These are phyloP conservation scores for Oxyura jamaicensis DNA, from an alignment of 2,113 vertebrate genomes.

Conservation along the genomic window DNA sequence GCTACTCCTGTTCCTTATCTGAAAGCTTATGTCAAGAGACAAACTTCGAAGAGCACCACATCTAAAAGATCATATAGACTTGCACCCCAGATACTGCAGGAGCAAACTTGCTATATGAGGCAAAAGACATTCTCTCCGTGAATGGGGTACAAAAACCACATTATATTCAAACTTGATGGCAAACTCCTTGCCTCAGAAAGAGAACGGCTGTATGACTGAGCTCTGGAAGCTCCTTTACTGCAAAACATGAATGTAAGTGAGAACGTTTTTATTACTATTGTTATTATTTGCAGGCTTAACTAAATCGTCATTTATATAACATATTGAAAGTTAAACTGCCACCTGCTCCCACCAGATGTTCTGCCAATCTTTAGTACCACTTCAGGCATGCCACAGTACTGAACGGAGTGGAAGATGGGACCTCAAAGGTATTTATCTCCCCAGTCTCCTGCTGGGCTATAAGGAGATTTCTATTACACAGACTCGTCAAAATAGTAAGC, in stretches of 20 bases:
- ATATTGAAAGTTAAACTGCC: constrained; percentile 69
- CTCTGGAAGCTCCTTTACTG: not conserved
- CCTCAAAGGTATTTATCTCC: constrained; percentile 13
- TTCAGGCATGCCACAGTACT: not conserved
- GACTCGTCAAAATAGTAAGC: not conserved
- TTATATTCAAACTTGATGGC: not conserved
- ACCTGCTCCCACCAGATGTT: constrained; percentile 75
- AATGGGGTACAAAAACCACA: not conserved
- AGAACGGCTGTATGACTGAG: not conserved
- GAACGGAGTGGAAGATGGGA: not conserved
- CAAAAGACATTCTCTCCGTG: not conserved
- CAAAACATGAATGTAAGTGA: constrained; percentile 1
- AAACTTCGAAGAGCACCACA: rapidly evolving
- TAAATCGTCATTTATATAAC: constrained; percentile 69
- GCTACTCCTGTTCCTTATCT: not conserved
- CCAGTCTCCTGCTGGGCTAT: not conserved
- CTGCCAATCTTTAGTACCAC: constrained; percentile 37
- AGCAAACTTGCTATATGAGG: not conserved
- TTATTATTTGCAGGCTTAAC: constrained; percentile 67
- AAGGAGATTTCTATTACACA: not conserved
- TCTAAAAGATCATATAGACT: not conserved
- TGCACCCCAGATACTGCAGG: rapidly evolving
- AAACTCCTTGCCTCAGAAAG: not conserved
- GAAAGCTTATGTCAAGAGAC: not conserved
- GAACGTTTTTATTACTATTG: constrained; percentile 41